Conservation (phyloP, 2,113 vertebrate genomes). For the Myotis yumanensis region DNA sequence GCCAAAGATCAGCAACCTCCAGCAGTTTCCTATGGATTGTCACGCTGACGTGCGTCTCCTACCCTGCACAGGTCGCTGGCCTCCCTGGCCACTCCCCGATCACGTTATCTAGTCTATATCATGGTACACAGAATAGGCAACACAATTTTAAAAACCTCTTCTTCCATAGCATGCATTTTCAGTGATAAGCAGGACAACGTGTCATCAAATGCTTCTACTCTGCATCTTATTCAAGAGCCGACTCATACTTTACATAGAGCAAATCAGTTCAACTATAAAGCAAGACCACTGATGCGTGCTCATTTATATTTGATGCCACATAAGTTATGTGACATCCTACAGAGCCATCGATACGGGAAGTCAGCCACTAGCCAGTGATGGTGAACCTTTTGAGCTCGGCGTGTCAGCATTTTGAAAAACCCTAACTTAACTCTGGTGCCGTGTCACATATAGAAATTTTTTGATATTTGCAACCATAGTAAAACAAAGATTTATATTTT, state of each 20-base stretch:
- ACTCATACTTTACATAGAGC: not conserved
- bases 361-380: not conserved
- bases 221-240: not conserved
- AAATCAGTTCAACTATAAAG: not conserved
- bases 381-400: no score
- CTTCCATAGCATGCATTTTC: not conserved
- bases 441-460: no score
- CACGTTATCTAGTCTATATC: fast-evolving
- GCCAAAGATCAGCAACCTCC: not conserved
- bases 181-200: not conserved
- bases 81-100: not conserved
- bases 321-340: not conserved
- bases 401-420: no score
- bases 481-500: no score
- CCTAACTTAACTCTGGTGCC: no score
- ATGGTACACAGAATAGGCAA: not conserved
- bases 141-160: not conserved
- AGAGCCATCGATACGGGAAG: not conserved
- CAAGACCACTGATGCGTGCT: not conserved
- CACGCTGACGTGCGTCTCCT: not conserved
- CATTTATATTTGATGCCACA: not conserved
- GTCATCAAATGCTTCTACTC: not conserved
- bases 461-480: no score
- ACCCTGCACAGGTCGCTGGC: not conserved
- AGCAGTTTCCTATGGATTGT: not conserved